phyloP scores from a whole-genome alignment of 2,888 invertebrate genomes.

The Azorinus chamasolen region DNA sequence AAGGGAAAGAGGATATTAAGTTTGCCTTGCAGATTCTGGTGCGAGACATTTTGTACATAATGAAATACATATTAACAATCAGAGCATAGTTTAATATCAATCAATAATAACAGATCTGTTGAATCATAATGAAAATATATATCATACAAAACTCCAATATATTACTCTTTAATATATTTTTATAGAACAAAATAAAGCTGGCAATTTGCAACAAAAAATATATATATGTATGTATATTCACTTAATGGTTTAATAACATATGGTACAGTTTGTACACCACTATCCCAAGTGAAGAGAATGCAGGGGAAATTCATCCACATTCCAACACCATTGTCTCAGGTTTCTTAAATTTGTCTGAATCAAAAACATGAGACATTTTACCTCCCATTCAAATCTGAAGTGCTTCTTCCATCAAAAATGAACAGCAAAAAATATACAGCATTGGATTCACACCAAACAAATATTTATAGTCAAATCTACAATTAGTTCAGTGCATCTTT shows the following conservation, averaged over 20 bases:
- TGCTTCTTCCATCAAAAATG: neutral
- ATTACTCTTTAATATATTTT: slow-evolving; percentile 64
- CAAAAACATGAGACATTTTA: slow-evolving; percentile 37
- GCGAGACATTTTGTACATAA: neutral
- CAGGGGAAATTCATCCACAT: no score
- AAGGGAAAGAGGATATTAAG: no score
- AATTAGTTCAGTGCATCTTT: no score
- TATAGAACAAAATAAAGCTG: slow-evolving; percentile 66
- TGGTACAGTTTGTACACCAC: slow-evolving; percentile 54
- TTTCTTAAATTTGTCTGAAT: slow-evolving; percentile 44
- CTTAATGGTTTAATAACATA: slow-evolving; percentile 17
- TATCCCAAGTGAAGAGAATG: no score
- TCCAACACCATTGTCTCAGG: neutral
- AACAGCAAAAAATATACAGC: neutral
- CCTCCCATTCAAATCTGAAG: slow-evolving; percentile 34
- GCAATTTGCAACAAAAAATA: slow-evolving; percentile 55
- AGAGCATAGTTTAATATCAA: slow-evolving; percentile 1
- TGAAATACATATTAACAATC: neutral
- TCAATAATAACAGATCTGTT: slow-evolving; percentile 49
- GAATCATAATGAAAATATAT: slow-evolving; percentile 56
- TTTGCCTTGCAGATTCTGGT: no score
- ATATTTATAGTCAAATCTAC: no score
- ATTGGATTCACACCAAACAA: slow-evolving; percentile 3
- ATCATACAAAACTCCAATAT: slow-evolving; percentile 65
- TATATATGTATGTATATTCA: slow-evolving; percentile 62